These are phyloP conservation scores for Blastobasis adustella DNA, from an alignment of 2,888 invertebrate species.

Conservation along the genomic window DNA sequence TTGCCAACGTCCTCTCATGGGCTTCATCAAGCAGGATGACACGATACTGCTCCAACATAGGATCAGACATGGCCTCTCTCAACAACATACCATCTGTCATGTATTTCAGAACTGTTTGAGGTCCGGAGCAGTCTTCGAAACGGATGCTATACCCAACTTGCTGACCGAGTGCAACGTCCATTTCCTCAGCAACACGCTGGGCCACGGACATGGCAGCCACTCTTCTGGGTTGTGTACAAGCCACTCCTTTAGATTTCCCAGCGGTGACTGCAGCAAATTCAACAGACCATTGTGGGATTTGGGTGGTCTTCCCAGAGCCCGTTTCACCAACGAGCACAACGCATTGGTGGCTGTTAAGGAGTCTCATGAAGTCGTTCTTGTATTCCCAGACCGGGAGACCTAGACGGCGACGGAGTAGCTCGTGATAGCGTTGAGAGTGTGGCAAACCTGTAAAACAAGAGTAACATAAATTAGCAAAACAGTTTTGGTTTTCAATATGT, in stretches of 20 bases:
- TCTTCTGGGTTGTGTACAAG: slow-evolving; percentile 97
- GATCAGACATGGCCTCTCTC: slow-evolving; percentile 99
- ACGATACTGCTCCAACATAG: slow-evolving; percentile 96
- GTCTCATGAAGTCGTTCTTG: slow-evolving; percentile 94
- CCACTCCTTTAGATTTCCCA: slow-evolving; percentile 76
- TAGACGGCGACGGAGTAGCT: slow-evolving; percentile 90
- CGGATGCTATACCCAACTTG: slow-evolving; percentile 84
- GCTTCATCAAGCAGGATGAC: slow-evolving; percentile 98
- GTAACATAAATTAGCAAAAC: too few relatives aligned
- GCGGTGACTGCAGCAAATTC: slow-evolving; percentile 55
- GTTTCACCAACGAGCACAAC: slow-evolving; percentile 99
- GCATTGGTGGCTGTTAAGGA: slow-evolving; percentile 93
- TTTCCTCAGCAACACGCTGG: slow-evolving; percentile 98
- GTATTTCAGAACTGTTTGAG: slow-evolving; percentile 95
- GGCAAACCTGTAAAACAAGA: slow-evolving; percentile 74
- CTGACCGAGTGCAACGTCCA: slow-evolving; percentile 93
- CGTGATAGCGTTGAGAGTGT: slow-evolving; percentile 92
- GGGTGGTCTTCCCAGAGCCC: slow-evolving; percentile 99
- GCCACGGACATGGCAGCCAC: slow-evolving; percentile 99
- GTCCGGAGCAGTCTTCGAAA: slow-evolving; percentile 98
- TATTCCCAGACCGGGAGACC: slow-evolving; percentile 98
- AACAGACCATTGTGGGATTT: slow-evolving; percentile 88
- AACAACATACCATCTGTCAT: slow-evolving; percentile 99
- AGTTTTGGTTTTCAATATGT: too few relatives aligned
- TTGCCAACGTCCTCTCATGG: slow-evolving; percentile 98